Base-by-base conservation (phyloP, 2,888 invertebrate genomes). In the Amaurobius ferox region DNA sequence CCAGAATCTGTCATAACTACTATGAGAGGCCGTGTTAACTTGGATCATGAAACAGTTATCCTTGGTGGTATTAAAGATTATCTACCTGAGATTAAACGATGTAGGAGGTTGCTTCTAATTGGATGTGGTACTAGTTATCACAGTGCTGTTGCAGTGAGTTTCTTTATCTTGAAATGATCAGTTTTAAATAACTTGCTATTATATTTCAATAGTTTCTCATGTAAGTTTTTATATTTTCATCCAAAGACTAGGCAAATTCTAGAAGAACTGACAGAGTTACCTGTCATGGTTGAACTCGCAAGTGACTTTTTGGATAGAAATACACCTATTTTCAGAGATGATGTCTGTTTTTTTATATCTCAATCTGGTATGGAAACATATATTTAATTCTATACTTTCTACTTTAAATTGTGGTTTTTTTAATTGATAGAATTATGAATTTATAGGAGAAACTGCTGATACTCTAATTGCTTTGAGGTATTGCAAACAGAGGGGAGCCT, bases 71-170 rank as follows among this genome's bases (percentile, higher is more conserved):
- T 99, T 90, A 98, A 98, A 93, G 99, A 99, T 90, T 99, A 97
- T 92, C 96, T 99, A 91, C 96, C 96, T 0, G 99, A 99, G 92
- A 99, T 99, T 89, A 96, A 97, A 90, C 94, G 99, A 67, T 99
- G 99, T 91, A 94, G 99, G 88, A 94, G 99, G 88, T 93, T 99
- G 48, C 96, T 99, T 94, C 93, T 99, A 89, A 99, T 99, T 90
- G 99, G 98, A 11, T 99, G 99, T 91, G 99, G 99, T 88, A 99
- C 99, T 0, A 98, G 98, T 89, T 99, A 98, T 92, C 98, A 99
- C 92, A 98, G 98, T 90, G 99, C 99, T 23, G 95, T 99, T 32
- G 99, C 99, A n/a, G 92, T 89, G 79, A 88, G 87, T 87, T 39
- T 5, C 39, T 7, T n/a, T n/a, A 35, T 5, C 35, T n/a, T n/a